Conservation (phyloP, 2,797 vertebrate genomes). For the Macroramphosus scolopax region DNA sequence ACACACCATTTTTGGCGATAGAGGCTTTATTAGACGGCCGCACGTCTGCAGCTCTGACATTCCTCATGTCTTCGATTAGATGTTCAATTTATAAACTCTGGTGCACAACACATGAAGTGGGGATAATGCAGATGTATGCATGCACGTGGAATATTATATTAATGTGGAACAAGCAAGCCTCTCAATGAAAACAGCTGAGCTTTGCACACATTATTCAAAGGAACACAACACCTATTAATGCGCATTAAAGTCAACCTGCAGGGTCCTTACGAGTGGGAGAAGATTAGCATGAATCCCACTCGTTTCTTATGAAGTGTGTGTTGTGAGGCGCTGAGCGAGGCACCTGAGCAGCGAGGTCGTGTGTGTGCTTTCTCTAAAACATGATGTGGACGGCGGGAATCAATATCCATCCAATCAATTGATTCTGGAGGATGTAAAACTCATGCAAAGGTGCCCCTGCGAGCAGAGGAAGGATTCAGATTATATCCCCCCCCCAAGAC, state of each 20-base stretch:
- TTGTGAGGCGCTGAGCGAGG: slow-evolving; percentile 33
- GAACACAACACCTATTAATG: no score
- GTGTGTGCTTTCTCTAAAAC: slow-evolving; percentile 21
- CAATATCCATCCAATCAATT: slow-evolving; percentile 56
- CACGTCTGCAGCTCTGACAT: neutral
- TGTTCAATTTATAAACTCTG: no score
- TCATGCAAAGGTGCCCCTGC: slow-evolving; percentile 39
- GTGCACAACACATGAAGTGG: no score
- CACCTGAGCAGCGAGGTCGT: slow-evolving; percentile 26
- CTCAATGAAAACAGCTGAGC: no score
- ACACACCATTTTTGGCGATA: slow-evolving; percentile 27
- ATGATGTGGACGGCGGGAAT: slow-evolving; percentile 40
- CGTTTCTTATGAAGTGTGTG: slow-evolving; percentile 43
- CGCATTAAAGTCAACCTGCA: no score
- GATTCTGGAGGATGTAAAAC: slow-evolving; percentile 61
- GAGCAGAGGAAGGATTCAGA: slow-evolving; percentile 21
- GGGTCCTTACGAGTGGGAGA: slow-evolving; percentile 43
- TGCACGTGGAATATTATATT: no score
- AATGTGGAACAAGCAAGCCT: no score
- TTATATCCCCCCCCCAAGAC: slow-evolving; percentile 52
- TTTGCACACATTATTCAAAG: no score
- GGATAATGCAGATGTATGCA: no score
- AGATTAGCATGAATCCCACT: slow-evolving; percentile 69
- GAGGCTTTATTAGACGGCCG: slow-evolving; percentile 18
- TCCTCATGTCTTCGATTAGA: no score